phyloP scores from a whole-genome alignment of 2,888 invertebrate genomes.

The Andrena trimmerana region DNA sequence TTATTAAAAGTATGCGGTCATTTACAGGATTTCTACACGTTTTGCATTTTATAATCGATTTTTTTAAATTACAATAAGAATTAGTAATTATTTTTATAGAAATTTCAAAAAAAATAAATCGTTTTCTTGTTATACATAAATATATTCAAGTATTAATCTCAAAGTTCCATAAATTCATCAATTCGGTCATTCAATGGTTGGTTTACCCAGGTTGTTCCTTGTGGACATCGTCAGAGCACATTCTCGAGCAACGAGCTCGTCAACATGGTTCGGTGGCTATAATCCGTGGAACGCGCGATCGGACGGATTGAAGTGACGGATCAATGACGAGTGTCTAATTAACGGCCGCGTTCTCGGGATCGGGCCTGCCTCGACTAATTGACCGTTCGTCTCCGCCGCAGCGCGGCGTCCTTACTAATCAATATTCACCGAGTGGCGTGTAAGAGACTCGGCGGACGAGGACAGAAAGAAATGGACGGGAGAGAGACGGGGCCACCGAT shows the following conservation, averaged over 20 bases:
- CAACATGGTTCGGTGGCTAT: conserved; percentile 40
- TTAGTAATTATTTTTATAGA: too few relatives aligned
- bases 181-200: too few relatives aligned
- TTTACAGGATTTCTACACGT: too few relatives aligned
- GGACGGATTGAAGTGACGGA: conserved; percentile 67
- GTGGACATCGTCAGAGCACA: neutral
- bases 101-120: too few relatives aligned
- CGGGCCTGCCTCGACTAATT: conserved; percentile 69
- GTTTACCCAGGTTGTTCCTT: too few relatives aligned
- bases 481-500: conserved; percentile 10
- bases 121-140: too few relatives aligned
- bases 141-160: too few relatives aligned
- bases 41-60: too few relatives aligned
- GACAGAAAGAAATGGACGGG: conserved; percentile 47
- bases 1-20: too few relatives aligned
- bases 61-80: too few relatives aligned
- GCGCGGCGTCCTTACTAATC: conserved; percentile 75
- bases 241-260: conserved; percentile 7
- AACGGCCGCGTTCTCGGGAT: conserved; percentile 61
- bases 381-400: conserved; percentile 70
- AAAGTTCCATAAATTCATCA: too few relatives aligned
- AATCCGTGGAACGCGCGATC: conserved; percentile 59
- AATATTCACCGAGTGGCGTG: conserved; percentile 72
- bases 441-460: conserved; percentile 65
- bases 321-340: conserved; percentile 72